Evolutionary conservation across 2,797 vertebrate species (phyloP).

Genomic region (Muscicapa comitata): DNA sequence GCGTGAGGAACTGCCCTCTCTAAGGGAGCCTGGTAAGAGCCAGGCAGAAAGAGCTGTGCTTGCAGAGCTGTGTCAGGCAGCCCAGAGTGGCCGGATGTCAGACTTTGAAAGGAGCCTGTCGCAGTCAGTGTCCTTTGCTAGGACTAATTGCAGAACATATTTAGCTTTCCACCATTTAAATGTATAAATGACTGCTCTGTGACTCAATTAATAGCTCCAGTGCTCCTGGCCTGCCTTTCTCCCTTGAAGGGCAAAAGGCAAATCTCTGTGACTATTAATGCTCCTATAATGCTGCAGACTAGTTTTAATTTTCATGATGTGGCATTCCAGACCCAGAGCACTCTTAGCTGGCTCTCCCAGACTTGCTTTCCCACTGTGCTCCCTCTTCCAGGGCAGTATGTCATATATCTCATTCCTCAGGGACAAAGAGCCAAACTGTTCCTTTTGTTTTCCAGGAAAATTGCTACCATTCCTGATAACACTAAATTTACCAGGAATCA

Average conservation of each 20-base stretch:
- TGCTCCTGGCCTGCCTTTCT: neutral
- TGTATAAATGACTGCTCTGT: neutral
- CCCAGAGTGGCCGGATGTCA: neutral
- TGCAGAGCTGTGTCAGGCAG: neutral
- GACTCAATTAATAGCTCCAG: conserved; percentile 16
- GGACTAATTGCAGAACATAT: neutral
- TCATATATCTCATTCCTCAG: neutral
- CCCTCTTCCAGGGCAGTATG: neutral
- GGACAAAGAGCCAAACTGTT: neutral
- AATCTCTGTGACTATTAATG: neutral
- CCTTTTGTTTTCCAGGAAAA: neutral
- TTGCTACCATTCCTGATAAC: neutral
- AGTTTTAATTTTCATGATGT: neutral
- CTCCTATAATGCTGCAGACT: neutral
- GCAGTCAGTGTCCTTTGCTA: neutral
- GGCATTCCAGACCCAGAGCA: neutral
- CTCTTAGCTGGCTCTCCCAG: neutral
- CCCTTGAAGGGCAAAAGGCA: conserved; percentile 40
- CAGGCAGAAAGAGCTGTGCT: neutral
- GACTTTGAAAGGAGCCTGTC: neutral
- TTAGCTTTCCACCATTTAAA: conserved; percentile 12
- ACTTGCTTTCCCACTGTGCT: neutral
- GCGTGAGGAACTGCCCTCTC: neutral
- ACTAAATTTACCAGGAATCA: neutral
- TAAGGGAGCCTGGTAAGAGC: neutral